Evolutionary conservation across 2,888 invertebrate species (phyloP).

Genomic region (Synergus laeviventris): DNA sequence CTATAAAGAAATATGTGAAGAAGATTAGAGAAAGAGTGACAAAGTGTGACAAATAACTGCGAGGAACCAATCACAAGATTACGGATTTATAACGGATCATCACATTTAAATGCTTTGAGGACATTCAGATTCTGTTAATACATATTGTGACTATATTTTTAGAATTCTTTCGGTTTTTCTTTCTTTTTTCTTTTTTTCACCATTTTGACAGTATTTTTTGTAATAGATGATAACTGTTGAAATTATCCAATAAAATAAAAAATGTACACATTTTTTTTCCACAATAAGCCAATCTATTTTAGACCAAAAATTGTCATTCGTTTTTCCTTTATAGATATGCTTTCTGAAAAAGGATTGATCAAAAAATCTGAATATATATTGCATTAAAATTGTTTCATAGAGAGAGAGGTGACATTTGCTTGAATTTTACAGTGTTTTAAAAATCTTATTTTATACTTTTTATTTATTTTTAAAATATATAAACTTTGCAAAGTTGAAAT

Average conservation of each 20-base stretch:
- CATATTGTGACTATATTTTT: background rate
- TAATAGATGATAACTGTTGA: too few relatives aligned
- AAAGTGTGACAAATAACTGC: constrained; percentile 6
- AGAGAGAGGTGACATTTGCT: background rate
- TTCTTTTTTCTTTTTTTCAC: too few relatives aligned
- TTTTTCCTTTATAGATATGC: too few relatives aligned
- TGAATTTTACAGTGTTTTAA: background rate
- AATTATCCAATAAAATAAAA: too few relatives aligned
- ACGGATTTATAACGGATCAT: constrained; percentile 23
- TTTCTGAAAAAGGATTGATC: too few relatives aligned
- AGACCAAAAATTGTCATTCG: too few relatives aligned
- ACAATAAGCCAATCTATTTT: too few relatives aligned
- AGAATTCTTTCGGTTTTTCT: background rate
- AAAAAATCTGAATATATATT: too few relatives aligned
- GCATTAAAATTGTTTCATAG: too few relatives aligned
- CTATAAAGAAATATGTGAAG: background rate
- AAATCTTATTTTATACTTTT: background rate
- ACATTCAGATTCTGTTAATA: background rate
- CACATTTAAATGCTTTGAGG: background rate
- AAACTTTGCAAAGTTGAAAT: background rate
- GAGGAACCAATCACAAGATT: constrained; percentile 4
- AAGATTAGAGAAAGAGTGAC: background rate
- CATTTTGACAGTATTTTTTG: too few relatives aligned
- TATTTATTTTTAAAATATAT: background rate
- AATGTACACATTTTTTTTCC: too few relatives aligned